Evolutionary conservation across 1,140 invertebrate genomes (phyloP), one percentile per base, ranked within the genome.

Genomic region (Diachasma alloeum): DNA sequence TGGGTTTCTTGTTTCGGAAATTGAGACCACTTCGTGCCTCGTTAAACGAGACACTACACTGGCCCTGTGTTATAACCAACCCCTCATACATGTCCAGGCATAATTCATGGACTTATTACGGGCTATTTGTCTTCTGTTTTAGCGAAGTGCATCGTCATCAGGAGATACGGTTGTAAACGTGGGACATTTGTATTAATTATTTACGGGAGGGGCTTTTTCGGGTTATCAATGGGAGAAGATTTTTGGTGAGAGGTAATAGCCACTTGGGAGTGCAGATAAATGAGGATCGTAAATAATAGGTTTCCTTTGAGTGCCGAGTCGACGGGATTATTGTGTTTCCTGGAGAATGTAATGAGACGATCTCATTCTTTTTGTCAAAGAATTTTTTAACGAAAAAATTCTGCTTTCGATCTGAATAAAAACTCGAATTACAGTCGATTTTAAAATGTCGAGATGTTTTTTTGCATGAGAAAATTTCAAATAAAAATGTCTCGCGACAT

Each of bases 21-120:
- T 76, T 76, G 75, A 76, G 69, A 76, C 75, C 71, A 76, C 75
- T 76, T 76, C 69, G 75, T 72, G 75, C 75, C 69, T 76, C 75
- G 75, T 76, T 76, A 76, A 72, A 66, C 59, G 39, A 70, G 48
- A 72, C 48, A 39, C 72, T 68, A 39, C 17, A 37, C n/a, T 66
- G 26, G 24, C 63, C 63, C 22, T 59, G 53, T 59, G 26, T 11
- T 70, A 24, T 69, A 75, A 17, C 46, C 53, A 19, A 72, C 75
- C 68, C 75, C 56, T 56, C 46, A 63, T 56, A 71, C 42, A 59
- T 72, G 56, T 46, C 53, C 39, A 44, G 31, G 48, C 31, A 76
- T 76, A 76, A 76, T 76, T 76, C 48, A 71, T 76, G 10, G 31
- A 75, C 31, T 67, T 72, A 76, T 31, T 24, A 59, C 48, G n/a